phyloP scores from a whole-genome alignment of 2,797 vertebrate genomes.

The Chelmon rostratus region DNA sequence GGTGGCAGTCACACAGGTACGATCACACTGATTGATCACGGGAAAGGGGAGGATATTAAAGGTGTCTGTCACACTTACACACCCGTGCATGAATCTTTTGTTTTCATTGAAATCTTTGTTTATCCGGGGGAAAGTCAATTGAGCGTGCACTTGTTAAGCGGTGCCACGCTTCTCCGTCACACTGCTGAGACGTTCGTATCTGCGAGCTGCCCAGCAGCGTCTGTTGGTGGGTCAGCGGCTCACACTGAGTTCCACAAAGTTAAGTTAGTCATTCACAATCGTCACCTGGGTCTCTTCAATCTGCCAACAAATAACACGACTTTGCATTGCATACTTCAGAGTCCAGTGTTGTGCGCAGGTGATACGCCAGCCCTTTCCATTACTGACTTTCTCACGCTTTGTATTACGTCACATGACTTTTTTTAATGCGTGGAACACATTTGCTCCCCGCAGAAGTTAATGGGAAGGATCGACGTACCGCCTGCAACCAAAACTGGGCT shows the following conservation, averaged over 20 bases:
- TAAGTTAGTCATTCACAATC: neutral
- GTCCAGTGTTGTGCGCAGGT: too few species aligned
- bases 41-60: slow-evolving; percentile 88
- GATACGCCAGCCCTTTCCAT: too few species aligned
- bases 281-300: too few species aligned
- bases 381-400: too few species aligned
- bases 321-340: too few species aligned
- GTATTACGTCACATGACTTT: too few species aligned
- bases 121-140: slow-evolving; percentile 39
- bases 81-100: slow-evolving; percentile 52
- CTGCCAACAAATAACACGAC: too few species aligned
- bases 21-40: slow-evolving; percentile 82
- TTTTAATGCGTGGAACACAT: too few species aligned
- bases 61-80: slow-evolving; percentile 87
- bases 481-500: too few species aligned
- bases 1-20: slow-evolving; percentile 83
- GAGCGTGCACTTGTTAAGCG: slow-evolving; percentile 38
- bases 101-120: slow-evolving; percentile 66
- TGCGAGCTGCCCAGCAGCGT: neutral
- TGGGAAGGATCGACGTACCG: too few species aligned
- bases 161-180: slow-evolving; percentile 24
- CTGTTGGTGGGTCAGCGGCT: slow-evolving; percentile 9
- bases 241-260: neutral
- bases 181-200: neutral
- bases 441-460: too few species aligned